These are phyloP conservation scores for Siniperca knerii DNA, from an alignment of 2,113 vertebrate genomes.

Conservation along the genomic window DNA sequence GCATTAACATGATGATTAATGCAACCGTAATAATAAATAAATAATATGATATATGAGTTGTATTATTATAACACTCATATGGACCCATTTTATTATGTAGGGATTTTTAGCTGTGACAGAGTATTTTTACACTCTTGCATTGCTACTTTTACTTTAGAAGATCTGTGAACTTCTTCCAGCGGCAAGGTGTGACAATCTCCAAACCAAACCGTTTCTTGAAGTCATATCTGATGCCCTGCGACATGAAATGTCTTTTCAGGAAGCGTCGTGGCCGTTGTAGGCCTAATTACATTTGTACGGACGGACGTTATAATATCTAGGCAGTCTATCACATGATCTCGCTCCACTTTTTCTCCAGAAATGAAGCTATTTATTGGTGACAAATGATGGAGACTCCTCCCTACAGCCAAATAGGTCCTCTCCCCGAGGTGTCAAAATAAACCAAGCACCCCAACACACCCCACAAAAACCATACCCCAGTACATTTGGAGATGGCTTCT, in stretches of 20 bases:
- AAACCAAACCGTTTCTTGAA: not conserved
- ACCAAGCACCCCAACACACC: constrained; percentile 14
- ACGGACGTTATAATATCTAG: no score
- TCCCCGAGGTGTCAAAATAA: constrained; percentile 66
- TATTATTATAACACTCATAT: not conserved
- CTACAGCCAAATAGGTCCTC: not conserved
- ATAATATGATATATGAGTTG: not conserved
- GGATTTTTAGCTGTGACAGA: not conserved
- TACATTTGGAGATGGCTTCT: constrained; percentile 63
- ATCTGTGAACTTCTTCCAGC: not conserved
- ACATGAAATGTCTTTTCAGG: no score
- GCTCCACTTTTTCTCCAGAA: not conserved
- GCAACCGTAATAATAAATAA: not conserved
- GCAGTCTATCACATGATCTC: not conserved
- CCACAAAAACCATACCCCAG: not conserved
- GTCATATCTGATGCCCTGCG: not conserved
- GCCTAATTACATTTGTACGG: no score
- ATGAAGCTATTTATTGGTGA: not conserved
- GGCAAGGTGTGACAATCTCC: not conserved
- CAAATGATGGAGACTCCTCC: not conserved
- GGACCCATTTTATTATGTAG: not conserved
- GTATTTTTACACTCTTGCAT: not conserved
- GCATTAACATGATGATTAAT: not conserved
- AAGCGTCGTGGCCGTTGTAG: no score
- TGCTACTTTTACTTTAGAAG: not conserved